Conservation (phyloP, 1,140 invertebrate species). For the Drosophila simulans region DNA sequence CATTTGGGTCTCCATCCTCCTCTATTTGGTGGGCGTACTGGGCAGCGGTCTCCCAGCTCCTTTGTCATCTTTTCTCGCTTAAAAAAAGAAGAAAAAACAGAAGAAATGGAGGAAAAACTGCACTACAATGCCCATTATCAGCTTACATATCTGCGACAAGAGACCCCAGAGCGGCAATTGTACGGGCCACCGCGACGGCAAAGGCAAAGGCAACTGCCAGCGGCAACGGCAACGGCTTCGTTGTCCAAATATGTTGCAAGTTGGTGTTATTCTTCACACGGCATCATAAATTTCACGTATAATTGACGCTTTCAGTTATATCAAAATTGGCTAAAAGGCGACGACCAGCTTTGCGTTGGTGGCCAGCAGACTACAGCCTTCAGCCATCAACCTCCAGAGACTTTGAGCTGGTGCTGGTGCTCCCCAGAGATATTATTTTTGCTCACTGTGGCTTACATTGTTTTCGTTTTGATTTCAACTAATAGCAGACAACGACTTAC, state of each 20-base stretch:
- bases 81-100: not conserved
- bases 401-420: not conserved
- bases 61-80: slow-evolving; percentile 70
- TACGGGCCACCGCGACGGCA: slow-evolving; percentile 36
- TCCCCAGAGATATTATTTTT: slow-evolving; percentile 43
- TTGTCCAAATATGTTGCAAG: slow-evolving; percentile 83
- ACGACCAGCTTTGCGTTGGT: slow-evolving; percentile 69
- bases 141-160: slow-evolving; percentile 64
- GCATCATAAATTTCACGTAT: slow-evolving; percentile 84
- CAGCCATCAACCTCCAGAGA: slow-evolving; percentile 4
- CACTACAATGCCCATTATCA: slow-evolving; percentile 80
- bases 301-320: slow-evolving; percentile 84
- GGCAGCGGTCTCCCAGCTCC: slow-evolving; percentile 50
- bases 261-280: slow-evolving; percentile 83
- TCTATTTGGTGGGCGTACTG: slow-evolving; percentile 64
- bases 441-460: slow-evolving; percentile 68
- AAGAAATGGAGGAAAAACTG: slow-evolving; percentile 35
- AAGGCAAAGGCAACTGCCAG: slow-evolving; percentile 9
- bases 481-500: slow-evolving; percentile 57
- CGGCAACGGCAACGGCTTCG: slow-evolving; percentile 11
- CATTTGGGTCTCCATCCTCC: slow-evolving; percentile 21
- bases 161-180: slow-evolving; percentile 50
- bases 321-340: slow-evolving; percentile 81
- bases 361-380: slow-evolving; percentile 40
- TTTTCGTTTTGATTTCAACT: slow-evolving; percentile 61